Conservation (phyloP, 2,113 vertebrate genomes). For the Proterorhinus semilunaris region DNA sequence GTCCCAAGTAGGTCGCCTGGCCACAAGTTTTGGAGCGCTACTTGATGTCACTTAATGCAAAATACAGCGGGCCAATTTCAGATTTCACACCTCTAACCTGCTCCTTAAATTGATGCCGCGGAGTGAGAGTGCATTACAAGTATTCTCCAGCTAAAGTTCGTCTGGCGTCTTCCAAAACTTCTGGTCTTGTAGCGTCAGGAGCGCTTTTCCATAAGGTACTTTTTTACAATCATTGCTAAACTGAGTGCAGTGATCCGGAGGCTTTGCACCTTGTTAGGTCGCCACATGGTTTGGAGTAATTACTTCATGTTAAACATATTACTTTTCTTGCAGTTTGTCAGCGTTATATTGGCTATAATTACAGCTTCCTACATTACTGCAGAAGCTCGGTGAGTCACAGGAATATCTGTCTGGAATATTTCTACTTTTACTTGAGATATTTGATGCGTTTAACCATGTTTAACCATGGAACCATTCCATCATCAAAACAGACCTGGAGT, state of each 20-base stretch:
- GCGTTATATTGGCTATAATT: too few species aligned
- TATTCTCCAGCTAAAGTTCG: conserved; percentile 24
- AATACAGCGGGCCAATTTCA: conserved; percentile 38
- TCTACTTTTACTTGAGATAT: too few species aligned
- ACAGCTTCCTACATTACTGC: too few species aligned
- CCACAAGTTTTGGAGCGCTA: neutral
- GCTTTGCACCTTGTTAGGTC: conserved; percentile 47
- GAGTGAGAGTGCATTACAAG: conserved; percentile 36
- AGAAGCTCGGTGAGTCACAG: too few species aligned
- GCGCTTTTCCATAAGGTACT: conserved; percentile 50
- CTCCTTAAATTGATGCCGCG: conserved; percentile 46
- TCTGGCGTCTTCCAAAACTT: conserved; percentile 24
- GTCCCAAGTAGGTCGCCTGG: too few species aligned
- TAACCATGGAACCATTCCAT: too few species aligned
- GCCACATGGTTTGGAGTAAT: too few species aligned
- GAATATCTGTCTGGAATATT: too few species aligned
- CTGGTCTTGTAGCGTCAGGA: conserved; percentile 30
- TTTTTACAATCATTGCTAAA: conserved; percentile 25
- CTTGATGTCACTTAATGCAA: conserved; percentile 46
- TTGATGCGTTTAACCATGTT: too few species aligned
- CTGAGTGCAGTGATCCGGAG: conserved; percentile 37
- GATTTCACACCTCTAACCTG: conserved; percentile 49
- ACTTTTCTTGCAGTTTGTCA: too few species aligned
- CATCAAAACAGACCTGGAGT: too few species aligned
- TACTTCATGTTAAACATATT: too few species aligned